phyloP scores from a whole-genome alignment of 2,113 vertebrate species.

The Onychorhynchus coronatus region DNA sequence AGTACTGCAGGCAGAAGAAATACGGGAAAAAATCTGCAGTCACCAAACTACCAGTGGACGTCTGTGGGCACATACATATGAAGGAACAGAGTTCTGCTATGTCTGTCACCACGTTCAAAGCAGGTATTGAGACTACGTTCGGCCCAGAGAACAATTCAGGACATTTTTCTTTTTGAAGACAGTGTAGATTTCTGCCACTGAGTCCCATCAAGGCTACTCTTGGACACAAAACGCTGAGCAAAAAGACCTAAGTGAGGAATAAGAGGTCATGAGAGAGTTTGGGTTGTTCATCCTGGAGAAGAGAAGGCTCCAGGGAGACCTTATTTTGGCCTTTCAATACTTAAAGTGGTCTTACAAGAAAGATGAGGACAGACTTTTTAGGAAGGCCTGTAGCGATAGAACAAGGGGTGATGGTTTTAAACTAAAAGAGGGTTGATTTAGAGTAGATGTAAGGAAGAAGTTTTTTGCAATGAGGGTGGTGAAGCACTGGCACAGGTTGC shows the following conservation, averaged over 20 bases:
- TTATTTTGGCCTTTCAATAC: background rate
- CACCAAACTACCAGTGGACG: background rate
- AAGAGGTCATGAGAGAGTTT: too few species aligned
- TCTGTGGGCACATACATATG: accelerated
- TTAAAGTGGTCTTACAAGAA: background rate
- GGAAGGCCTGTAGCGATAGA: background rate
- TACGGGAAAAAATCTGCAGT: background rate
- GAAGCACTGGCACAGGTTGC: background rate
- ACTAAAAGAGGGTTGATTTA: background rate
- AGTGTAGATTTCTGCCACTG: background rate
- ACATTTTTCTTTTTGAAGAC: background rate
- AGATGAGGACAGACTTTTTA: background rate
- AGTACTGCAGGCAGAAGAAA: background rate
- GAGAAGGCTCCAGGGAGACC: background rate
- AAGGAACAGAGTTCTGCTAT: background rate
- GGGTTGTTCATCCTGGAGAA: background rate
- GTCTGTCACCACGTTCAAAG: background rate
- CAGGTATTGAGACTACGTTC: accelerated
- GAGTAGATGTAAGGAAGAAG: background rate
- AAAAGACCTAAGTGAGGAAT: background rate
- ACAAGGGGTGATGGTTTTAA: background rate
- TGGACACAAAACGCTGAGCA: background rate
- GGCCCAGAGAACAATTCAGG: background rate
- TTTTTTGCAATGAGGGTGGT: background rate
- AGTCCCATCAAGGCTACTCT: background rate